These are phyloP conservation scores for Nemurella pictetii DNA, from an alignment of 2,888 invertebrate species.

Conservation along the genomic window DNA sequence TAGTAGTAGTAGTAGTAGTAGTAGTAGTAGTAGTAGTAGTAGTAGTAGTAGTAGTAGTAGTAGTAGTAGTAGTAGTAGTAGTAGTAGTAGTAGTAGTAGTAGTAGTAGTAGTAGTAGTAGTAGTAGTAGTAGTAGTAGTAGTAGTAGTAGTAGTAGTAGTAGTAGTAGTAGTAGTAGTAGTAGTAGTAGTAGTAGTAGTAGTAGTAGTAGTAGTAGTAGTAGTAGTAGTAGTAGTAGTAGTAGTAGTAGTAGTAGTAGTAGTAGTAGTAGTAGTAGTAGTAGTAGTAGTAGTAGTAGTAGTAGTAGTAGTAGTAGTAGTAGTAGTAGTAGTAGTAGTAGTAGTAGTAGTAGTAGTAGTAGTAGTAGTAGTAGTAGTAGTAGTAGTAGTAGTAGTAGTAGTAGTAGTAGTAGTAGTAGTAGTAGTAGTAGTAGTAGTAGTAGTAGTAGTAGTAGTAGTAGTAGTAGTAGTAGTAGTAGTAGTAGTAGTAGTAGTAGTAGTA, in stretches of 20 bases:
- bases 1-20: background rate
- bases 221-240: background rate
- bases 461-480: background rate
- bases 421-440: background rate
- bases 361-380: background rate
- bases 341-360: background rate
- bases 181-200: background rate
- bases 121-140: background rate
- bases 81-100: background rate
- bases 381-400: background rate
- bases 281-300: background rate
- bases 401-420: background rate
- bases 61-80: background rate
- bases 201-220: background rate
- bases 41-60: background rate
- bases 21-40: background rate
- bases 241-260: background rate
- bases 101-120: background rate
- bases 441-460: background rate
- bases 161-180: background rate
- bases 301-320: background rate
- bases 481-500: background rate
- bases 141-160: background rate
- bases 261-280: background rate
- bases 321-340: background rate